A percentile compares a stretch with the other conserved stretches of the same genome.
These are phyloP conservation scores for Gorsachius goisagi DNA, from an alignment of 2,113 vertebrate species.

Conservation along the genomic window DNA sequence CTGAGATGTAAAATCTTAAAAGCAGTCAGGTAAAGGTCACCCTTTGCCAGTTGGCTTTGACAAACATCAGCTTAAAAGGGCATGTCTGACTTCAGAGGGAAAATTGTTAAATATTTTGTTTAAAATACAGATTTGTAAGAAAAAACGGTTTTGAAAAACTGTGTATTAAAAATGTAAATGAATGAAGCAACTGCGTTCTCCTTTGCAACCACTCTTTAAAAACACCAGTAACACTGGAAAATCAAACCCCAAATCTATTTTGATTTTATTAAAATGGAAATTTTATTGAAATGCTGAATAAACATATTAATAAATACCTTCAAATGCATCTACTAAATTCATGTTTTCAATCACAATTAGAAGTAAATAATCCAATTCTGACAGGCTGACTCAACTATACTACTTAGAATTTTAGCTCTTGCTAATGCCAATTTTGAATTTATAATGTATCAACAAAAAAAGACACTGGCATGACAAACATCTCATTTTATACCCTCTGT, in stretches of 20 bases:
- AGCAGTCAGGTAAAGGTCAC: conserved; percentile 68
- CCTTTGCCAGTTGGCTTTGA: conserved; percentile 68
- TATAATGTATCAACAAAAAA: background rate
- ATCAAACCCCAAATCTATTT: background rate
- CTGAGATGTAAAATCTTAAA: conserved; percentile 63
- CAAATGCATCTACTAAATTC: conserved; percentile 38
- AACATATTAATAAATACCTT: conserved; percentile 8
- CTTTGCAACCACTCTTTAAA: conserved; percentile 1
- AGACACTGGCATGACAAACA: background rate
- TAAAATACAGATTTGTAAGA: conserved; percentile 41
- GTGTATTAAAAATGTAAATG: background rate
- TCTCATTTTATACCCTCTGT: background rate
- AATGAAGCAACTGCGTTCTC: conserved; percentile 27
- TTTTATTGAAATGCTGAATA: background rate
- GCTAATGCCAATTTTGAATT: background rate
- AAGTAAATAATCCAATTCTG: conserved; percentile 25
- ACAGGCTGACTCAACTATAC: background rate
- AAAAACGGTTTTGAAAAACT: conserved; percentile 12
- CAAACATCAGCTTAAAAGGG: conserved; percentile 67
- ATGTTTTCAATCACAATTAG: conserved; percentile 1
- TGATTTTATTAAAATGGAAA: background rate
- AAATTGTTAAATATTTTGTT: conserved; percentile 40
- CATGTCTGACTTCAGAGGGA: conserved; percentile 54
- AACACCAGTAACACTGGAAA: conserved; percentile 22
- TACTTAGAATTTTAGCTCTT: background rate